Base-by-base conservation (phyloP, 1,140 invertebrate species). In the Hylaeus volcanicus region DNA sequence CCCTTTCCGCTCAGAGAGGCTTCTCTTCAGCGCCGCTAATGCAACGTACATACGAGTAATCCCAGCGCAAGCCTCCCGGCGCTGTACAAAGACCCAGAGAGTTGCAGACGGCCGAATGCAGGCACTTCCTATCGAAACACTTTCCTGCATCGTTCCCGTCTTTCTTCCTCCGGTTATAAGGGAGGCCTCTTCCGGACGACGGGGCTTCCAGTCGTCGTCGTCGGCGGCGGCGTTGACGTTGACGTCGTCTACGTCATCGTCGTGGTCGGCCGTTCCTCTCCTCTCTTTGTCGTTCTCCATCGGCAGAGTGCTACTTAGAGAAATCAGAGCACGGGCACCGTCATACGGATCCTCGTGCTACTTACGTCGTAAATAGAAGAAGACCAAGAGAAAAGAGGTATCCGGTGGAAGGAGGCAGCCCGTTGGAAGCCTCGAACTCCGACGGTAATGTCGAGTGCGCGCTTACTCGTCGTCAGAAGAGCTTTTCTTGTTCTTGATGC, bases 241-340 rank as follows among this genome's bases (percentile, higher is more conserved):
- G n/a, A 9, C 39, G 39, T 56, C 48, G 48, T 75, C 48, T 11
- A 14, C 63, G 53, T 55, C 41, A 61, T 39, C 75, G 12, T 60
- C 65, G 53, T 51, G 41, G 43, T 39, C 26, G 45, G 26, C 1
- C 65, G 65, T 61, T 66, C 26, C 26, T 48, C 71, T 51, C 37
- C n/a, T 61, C 65, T 56, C 68, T 51, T 8, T 56, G 81, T 78
- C 48, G 78, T 66, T 80, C 85, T 86, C 82, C 86, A 89, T 89
- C 84, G 89, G 69, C 84, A 69, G 87, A 92, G 91, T 90, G 87
- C 89, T 91, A 91, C 90, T 91, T 91, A 89, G 68, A 91, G 87
- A 91, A 91, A 92, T 92, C 91, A 91, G 85, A 87, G 83, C 83
- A 77, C 74, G 74, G 84, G 79, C 26, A 26, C 74, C 90, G 88